These are phyloP conservation scores for Nesometra sesokonis DNA, from an alignment of 35 echinoderm and acorn worm genomes.

Conservation along the genomic window DNA sequence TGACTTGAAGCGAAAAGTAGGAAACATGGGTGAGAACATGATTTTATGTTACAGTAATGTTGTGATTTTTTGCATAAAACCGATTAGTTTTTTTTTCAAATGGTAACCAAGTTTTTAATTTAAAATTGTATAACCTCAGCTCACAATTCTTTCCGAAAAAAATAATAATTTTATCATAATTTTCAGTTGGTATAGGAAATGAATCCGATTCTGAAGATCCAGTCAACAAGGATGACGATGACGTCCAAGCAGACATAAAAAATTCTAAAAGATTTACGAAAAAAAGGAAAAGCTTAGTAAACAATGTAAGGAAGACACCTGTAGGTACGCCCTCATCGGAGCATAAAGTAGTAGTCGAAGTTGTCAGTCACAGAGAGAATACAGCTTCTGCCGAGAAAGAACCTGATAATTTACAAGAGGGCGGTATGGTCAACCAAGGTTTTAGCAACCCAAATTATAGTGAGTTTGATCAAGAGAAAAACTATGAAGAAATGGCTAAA, in stretches of 20 bases:
- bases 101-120: no score
- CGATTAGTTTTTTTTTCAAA: no score
- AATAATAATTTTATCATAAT: background rate
- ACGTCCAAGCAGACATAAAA: background rate
- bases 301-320: background rate
- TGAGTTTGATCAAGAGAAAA: background rate
- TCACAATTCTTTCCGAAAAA: no score
- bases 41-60: background rate
- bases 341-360: background rate
- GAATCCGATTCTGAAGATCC: background rate
- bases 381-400: background rate
- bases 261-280: background rate
- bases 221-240: background rate
- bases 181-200: background rate
- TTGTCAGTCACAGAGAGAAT: background rate
- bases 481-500: background rate
- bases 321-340: background rate
- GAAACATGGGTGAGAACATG: background rate
- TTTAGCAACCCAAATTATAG: background rate
- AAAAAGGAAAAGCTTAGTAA: background rate
- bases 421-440: background rate
- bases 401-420: background rate
- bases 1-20: background rate
- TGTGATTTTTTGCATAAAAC: no score
- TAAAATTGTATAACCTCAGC: no score